Base-by-base conservation (phyloP, 2,888 invertebrate genomes). In the Ellobium chinense region DNA sequence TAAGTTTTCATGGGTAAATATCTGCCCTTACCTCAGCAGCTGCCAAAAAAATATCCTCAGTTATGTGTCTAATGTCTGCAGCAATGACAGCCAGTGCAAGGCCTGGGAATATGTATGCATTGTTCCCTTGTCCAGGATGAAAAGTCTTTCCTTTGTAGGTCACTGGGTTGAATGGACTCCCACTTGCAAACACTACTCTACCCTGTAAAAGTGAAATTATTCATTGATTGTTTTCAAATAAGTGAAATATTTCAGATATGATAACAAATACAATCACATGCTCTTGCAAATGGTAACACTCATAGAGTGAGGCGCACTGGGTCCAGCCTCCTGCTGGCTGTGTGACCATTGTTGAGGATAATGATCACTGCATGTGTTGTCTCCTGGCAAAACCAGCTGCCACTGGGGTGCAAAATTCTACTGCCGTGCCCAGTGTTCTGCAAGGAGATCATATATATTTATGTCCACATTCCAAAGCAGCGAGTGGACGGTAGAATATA, bases 91-190 rank as follows among this genome's bases (percentile, higher is more conserved):
- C 99, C 34, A 99, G 95, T 21, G 98, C 98, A 12, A 95, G 93
- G 2, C 99, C 99, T 0, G 99, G 99, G 94, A 93, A 93, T 80
- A 93, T 90, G 87, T 93, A 93, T 76, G 92, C 90, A 84, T 93
- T 93, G 86, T 93, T 93, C 80, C 99, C 99, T 93, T 99, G 99
- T 0, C 99, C 99, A 0, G 99, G 97, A 85, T 95, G 95, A 93
- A 94, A 98, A 4, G 95, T 95, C 92, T 96, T 96, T 37, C 96
- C 97, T 72, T 96, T 95, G 89, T 95, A 94, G 21, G 95, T 94
- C 2, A 98, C 97, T 2, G 97, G 95, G 9, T 96, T 96, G 94
- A 99, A 99, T 0, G 99, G 99, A 34, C 98, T 98, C 9, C 99
- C 99, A 31, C 98, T 98, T 0, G 98, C 97, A 94, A 98, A 99